phyloP scores from a whole-genome alignment of 2,797 vertebrate species.

The Tangara arthus region DNA sequence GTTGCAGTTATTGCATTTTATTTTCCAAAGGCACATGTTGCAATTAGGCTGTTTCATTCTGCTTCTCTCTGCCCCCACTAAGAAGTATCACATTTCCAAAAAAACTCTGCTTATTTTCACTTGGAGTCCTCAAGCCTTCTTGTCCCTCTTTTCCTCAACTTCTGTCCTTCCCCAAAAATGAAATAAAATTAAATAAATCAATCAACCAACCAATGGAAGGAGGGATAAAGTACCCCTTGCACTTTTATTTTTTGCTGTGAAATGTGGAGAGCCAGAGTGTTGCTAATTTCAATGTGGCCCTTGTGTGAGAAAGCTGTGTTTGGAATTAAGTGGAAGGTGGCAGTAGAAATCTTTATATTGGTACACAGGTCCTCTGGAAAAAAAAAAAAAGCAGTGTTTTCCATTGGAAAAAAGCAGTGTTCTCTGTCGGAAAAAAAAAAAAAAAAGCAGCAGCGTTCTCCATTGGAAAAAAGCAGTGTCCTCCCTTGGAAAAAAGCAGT shows the following conservation, averaged over 20 bases:
- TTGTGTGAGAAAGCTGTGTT: neutral
- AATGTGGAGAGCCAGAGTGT: neutral
- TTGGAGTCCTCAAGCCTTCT: neutral
- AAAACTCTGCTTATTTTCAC: neutral
- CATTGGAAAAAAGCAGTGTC: neutral
- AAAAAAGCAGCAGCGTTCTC: neutral
- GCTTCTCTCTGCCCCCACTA: neutral
- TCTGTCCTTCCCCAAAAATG: neutral
- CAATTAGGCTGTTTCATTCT: neutral
- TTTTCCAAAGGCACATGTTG: slow-evolving; percentile 13
- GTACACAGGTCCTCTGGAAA: neutral
- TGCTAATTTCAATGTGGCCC: neutral
- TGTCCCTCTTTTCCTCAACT: neutral
- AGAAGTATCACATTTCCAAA: neutral
- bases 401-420: too few relatives aligned
- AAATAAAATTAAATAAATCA: neutral
- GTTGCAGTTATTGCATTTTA: neutral
- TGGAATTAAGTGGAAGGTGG: neutral
- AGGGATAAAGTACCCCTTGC: neutral
- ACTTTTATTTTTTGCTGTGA: neutral
- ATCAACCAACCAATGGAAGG: neutral
- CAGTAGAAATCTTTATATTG: neutral
- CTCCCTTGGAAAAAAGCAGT: neutral
- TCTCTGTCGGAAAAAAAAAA: too few relatives aligned
- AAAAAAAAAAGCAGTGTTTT: neutral